phyloP scores from a whole-genome alignment of 2,888 invertebrate species.

The Chymomyza caudatula region DNA sequence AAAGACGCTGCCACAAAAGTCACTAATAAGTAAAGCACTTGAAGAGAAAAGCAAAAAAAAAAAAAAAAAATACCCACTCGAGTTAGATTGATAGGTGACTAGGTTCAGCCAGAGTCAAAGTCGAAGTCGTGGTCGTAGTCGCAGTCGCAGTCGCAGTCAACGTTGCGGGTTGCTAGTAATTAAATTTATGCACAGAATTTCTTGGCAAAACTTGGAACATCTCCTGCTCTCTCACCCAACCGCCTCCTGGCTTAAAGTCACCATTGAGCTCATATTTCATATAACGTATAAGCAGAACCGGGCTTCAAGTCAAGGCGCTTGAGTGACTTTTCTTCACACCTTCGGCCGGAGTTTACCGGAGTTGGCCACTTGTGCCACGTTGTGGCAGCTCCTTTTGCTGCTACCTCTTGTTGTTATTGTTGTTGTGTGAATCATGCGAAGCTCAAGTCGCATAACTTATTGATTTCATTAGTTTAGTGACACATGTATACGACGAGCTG shows the following conservation, averaged over 20 bases:
- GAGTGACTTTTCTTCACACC: conserved; percentile 72
- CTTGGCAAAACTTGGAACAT: conserved; percentile 55
- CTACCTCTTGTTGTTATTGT: conserved; percentile 44
- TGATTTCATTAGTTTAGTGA: conserved; percentile 72
- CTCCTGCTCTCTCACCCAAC: neutral
- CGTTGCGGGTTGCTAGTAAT: conserved; percentile 50
- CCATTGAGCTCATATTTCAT: conserved; percentile 62
- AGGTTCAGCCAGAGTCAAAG: conserved; percentile 55
- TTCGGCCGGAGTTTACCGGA: conserved; percentile 41
- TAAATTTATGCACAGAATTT: conserved; percentile 73
- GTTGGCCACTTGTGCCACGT: conserved; percentile 46
- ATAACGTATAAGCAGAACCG: conserved; percentile 8
- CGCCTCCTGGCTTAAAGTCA: neutral
- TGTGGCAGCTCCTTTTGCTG: conserved; percentile 31
- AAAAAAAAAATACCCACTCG: conserved; percentile 56
- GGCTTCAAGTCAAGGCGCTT: conserved; percentile 47
- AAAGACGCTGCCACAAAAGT: conserved; percentile 51
- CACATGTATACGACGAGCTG: conserved; percentile 41
- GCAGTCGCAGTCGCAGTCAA: conserved; percentile 11
- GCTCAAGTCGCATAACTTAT: conserved; percentile 58
- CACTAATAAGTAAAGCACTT: conserved; percentile 75
- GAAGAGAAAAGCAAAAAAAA: conserved; percentile 44
- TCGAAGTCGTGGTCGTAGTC: conserved; percentile 24
- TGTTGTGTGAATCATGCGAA: conserved; percentile 55
- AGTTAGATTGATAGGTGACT: conserved; percentile 76